Percentiles rank a stretch among this genome's conserved stretches.
Conservation (phyloP, 2,113 vertebrate species). For the Engraulis encrasicolus region DNA sequence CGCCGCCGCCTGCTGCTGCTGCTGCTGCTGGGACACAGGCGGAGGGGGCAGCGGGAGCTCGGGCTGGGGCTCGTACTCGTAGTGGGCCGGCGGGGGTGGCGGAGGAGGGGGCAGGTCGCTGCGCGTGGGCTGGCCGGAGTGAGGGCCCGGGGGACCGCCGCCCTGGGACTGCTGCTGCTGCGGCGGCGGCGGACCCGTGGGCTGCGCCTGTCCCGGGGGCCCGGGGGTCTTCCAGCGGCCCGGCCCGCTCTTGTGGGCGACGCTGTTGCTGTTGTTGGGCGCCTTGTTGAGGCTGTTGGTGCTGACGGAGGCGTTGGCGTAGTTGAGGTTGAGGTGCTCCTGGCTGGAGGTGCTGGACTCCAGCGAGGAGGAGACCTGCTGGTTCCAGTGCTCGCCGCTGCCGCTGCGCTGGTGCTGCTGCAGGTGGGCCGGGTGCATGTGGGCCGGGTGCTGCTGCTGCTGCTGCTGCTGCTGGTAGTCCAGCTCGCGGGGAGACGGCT, state of each 20-base stretch:
- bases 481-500: constrained; percentile 39
- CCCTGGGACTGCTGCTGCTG: too few species aligned
- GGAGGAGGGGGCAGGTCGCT: constrained; percentile 91
- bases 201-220: too few species aligned
- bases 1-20: neutral
- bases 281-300: constrained; percentile 65
- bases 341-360: constrained; percentile 95
- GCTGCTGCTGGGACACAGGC: constrained; percentile 55
- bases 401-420: constrained; percentile 67
- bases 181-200: constrained; percentile 70
- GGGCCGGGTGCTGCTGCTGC: too few species aligned
- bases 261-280: constrained; percentile 64
- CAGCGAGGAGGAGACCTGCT: constrained; percentile 82
- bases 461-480: constrained; percentile 55
- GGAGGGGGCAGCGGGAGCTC: constrained; percentile 84
- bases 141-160: constrained; percentile 42
- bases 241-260: constrained; percentile 85
- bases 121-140: constrained; percentile 79
- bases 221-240: constrained; percentile 95
- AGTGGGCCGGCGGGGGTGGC: constrained; percentile 83
- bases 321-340: constrained; percentile 87
- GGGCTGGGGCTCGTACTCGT: constrained; percentile 80
- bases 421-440: too few species aligned
- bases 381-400: constrained; percentile 84
- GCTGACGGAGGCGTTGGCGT: constrained; percentile 79